A percentile compares a stretch with the other conserved stretches of the same genome.
phyloP scores from a whole-genome alignment of 1,140 invertebrate genomes.

The Acromyrmex heyeri region DNA sequence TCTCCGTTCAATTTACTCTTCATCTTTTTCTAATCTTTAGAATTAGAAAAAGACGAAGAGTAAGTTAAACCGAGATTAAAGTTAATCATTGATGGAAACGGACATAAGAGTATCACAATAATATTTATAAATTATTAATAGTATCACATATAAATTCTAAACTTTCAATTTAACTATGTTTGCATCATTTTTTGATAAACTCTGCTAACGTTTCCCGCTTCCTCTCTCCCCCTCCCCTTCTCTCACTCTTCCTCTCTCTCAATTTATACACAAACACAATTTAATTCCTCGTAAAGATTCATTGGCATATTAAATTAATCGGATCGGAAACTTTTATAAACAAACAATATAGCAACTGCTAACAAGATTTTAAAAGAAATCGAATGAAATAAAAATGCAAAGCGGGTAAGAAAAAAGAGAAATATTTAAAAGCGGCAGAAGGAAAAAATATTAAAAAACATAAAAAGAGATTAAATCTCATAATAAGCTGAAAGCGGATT shows the following conservation, averaged over 20 bases:
- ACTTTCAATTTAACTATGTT: neutral
- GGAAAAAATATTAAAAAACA: constrained; percentile 12
- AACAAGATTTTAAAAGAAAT: constrained; percentile 24
- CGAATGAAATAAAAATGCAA: neutral
- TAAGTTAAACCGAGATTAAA: too few species aligned
- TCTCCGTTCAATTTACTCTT: too few species aligned
- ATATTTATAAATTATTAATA: neutral
- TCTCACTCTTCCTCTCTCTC: neutral
- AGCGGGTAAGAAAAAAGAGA: neutral
- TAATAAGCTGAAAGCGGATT: constrained; percentile 33
- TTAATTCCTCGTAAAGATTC: constrained; percentile 19
- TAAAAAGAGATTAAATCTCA: constrained; percentile 25
- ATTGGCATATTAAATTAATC: constrained; percentile 31
- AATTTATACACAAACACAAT: constrained; percentile 3
- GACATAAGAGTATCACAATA: too few species aligned
- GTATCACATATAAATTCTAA: too few species aligned
- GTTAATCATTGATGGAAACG: too few species aligned
- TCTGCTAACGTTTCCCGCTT: too few species aligned
- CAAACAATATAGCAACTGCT: neutral
- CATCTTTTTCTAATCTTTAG: too few species aligned
- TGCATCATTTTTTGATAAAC: neutral
- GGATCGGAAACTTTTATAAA: constrained; percentile 28
- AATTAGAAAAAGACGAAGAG: too few species aligned
- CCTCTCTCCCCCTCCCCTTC: too few species aligned
- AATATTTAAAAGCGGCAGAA: constrained; percentile 25